Evolutionary conservation across 2,113 vertebrate genomes (phyloP).

Genomic region (Erpornis zantholeuca): DNA sequence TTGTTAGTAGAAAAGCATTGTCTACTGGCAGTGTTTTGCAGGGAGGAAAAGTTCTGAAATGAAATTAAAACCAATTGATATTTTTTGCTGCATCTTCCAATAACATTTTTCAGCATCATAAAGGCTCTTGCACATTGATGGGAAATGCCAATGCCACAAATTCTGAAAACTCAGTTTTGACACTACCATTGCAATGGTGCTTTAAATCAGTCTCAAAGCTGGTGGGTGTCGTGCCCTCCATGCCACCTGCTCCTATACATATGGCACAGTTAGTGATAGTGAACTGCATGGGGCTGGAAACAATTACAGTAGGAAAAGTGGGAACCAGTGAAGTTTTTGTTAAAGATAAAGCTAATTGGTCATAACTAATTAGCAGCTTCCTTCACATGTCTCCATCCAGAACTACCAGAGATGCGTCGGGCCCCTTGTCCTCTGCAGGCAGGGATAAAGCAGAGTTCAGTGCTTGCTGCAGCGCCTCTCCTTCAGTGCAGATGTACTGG

Average conservation of each 20-base stretch:
- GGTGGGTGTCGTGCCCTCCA: neutral
- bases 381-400: fast-evolving
- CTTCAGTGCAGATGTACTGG: neutral
- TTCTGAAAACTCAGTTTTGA: neutral
- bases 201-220: neutral
- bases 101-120: neutral
- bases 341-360: neutral
- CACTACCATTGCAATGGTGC: neutral
- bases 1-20: neutral
- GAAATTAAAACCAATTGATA: neutral
- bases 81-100: neutral
- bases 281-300: neutral
- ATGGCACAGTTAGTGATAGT: neutral
- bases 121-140: neutral
- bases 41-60: neutral
- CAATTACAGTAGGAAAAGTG: neutral
- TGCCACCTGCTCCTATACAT: fast-evolving
- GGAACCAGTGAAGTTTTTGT: neutral
- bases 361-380: neutral
- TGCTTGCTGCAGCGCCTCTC: neutral
- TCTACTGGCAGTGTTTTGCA: neutral
- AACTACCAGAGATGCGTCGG: fast-evolving
- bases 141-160: neutral
- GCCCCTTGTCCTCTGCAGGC: neutral
- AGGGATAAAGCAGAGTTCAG: neutral